Evolutionary conservation across 2,113 vertebrate species (phyloP), one percentile per base, ranked within the genome.

Genomic region (Arothron firmamentum): DNA sequence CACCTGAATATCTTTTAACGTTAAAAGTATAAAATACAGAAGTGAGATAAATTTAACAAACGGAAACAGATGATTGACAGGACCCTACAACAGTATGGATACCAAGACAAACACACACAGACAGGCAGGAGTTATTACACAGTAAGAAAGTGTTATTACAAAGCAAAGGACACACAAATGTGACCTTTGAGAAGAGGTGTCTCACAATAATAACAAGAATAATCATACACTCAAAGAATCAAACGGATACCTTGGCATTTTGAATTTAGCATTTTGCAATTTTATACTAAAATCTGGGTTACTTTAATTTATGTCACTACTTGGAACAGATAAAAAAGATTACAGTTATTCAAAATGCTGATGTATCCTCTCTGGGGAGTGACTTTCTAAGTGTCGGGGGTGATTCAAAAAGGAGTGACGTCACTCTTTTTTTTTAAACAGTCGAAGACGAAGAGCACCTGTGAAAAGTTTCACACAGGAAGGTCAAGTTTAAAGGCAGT

Each of bases 161-260:
- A 72, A 66, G 62, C 74, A 71, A 74, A 70, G 66, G 66, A 75
- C 70, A 77, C 59, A 62, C n/a, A 52, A n/a, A 34, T 28, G 66
- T 62, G 62, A 73, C 77, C 77, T 63, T 78, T 66, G 12, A 69
- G 61, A 73, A 57, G 48, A 74, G 42, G 65, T 67, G 56, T 47
- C 47, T 67, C 17, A 72, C 77, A 68, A 31, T 31, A 31, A 31
- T 9, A 31, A 31, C 28, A 28, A 28, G 28, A 31, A 31, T 31
- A 38, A 62, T 62, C 65, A 49, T 59, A 53, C 23, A 73, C 34
- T 68, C 28, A 70, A 67, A 34, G n/a, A 59, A 50, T 62, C 20
- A 70, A 74, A 76, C 45, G 68, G 70, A 75, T 73, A 76, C 65
- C 10, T 50, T 82, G 78, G 83, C 87, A 84, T 85, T 88, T 85